Percentiles rank a stretch among this genome's conserved stretches.
phyloP scores from a whole-genome alignment of 2,113 vertebrate genomes.

The Brachyhypopomus occidentalis region DNA sequence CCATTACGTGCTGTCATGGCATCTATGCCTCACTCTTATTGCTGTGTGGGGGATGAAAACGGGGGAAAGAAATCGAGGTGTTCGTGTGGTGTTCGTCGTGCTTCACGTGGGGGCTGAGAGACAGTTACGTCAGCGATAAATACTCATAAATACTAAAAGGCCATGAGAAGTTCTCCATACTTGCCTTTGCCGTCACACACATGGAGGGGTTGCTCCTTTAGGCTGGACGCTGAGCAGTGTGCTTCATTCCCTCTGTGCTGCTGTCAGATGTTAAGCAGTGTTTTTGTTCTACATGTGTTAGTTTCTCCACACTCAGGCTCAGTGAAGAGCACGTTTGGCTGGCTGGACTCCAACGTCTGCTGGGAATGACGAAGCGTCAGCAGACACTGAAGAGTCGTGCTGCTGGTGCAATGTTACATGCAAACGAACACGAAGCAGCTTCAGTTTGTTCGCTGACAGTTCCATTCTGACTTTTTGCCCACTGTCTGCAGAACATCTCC shows the following conservation, averaged over 20 bases:
- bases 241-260: neutral
- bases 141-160: neutral
- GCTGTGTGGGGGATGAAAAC: neutral
- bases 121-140: neutral
- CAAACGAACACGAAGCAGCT: slow-evolving; percentile 23
- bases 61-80: slow-evolving; percentile 2
- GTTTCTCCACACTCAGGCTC: neutral
- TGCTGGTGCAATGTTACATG: slow-evolving; percentile 9
- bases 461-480: neutral
- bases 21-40: slow-evolving; percentile 11
- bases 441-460: slow-evolving; percentile 8
- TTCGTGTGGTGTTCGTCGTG: too few relatives aligned
- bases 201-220: neutral
- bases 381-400: neutral
- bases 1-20: neutral
- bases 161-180: neutral
- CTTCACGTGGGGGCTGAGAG: too few relatives aligned
- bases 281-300: neutral
- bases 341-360: neutral
- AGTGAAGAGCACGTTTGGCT: neutral
- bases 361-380: neutral
- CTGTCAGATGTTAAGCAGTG: neutral
- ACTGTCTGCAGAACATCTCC: neutral
- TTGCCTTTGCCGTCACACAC: neutral
- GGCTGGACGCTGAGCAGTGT: neutral